Percentiles rank a stretch among this genome's conserved stretches.
Conservation (phyloP, 2,888 invertebrate species). For the Microctonus brassicae region DNA sequence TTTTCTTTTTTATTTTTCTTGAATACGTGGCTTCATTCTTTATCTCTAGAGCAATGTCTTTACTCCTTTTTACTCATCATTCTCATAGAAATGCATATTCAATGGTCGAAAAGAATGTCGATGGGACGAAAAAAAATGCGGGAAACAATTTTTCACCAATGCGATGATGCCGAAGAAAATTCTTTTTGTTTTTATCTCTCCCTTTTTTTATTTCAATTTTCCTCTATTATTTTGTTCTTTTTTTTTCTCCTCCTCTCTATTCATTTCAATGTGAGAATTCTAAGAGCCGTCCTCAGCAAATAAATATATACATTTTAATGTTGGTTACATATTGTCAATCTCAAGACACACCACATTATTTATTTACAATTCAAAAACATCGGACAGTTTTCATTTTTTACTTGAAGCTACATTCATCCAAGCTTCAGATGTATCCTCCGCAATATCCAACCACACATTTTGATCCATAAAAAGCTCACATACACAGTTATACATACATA, state of each 20-base stretch:
- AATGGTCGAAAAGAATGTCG: background rate
- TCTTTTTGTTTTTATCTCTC: background rate
- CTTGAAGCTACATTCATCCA: background rate
- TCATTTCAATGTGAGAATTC: constrained; percentile 12
- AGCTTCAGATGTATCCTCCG: background rate
- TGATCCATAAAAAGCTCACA: too few species aligned
- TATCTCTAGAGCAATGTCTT: background rate
- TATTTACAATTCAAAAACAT: constrained; percentile 21
- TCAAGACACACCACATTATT: background rate
- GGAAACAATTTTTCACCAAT: background rate
- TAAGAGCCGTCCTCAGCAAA: constrained; percentile 4
- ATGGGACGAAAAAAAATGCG: constrained; percentile 7
- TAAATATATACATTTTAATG: background rate
- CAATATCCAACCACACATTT: background rate
- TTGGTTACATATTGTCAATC: background rate
- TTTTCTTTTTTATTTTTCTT: background rate
- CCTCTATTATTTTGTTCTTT: background rate
- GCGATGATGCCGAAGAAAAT: background rate
- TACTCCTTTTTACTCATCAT: background rate
- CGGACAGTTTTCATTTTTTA: constrained; percentile 3
- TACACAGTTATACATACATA: too few species aligned
- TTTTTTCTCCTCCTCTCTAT: background rate
- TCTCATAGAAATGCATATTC: background rate
- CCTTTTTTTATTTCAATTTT: too few species aligned
- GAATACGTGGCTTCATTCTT: background rate